A percentile compares a stretch with the other conserved stretches of the same genome.
These are phyloP conservation scores for Choristoneura rosaceana DNA, from an alignment of 2,888 invertebrate species.

Conservation along the genomic window DNA sequence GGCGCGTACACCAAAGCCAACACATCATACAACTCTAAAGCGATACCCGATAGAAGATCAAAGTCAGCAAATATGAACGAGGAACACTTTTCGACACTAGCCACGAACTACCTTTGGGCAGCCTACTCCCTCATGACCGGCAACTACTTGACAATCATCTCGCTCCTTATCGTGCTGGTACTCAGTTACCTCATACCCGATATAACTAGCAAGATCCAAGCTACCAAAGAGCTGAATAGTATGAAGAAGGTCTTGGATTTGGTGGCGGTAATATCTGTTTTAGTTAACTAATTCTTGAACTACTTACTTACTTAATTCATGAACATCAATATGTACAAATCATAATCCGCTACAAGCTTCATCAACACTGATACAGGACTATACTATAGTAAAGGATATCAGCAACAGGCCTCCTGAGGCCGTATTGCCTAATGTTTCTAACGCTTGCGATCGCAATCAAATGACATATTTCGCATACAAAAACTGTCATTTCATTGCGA, in stretches of 20 bases:
- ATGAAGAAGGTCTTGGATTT: slow-evolving; percentile 63
- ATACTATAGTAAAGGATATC: too few species aligned
- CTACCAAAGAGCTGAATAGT: slow-evolving; percentile 59
- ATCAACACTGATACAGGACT: too few species aligned
- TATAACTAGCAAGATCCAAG: slow-evolving; percentile 61
- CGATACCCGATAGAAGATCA: not conserved
- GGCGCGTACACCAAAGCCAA: slow-evolving; percentile 9
- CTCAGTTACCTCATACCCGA: slow-evolving; percentile 66
- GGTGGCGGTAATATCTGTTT: slow-evolving; percentile 58
- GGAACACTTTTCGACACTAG: slow-evolving; percentile 4
- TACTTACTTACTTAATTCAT: too few species aligned
- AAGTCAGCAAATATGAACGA: not conserved
- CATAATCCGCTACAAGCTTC: too few species aligned
- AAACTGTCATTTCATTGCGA: too few species aligned
- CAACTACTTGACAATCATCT: slow-evolving; percentile 46
- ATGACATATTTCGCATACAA: too few species aligned
- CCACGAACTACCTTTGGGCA: slow-evolving; percentile 48
- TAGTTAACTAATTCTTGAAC: too few species aligned
- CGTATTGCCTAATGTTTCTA: too few species aligned
- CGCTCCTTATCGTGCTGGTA: slow-evolving; percentile 58
- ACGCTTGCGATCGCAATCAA: too few species aligned
- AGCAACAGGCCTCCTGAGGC: too few species aligned
- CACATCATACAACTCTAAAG: not conserved
- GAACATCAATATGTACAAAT: too few species aligned
- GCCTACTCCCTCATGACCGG: slow-evolving; percentile 9